Percentiles rank a stretch among this genome's conserved stretches.
These are phyloP conservation scores for Oikopleura vanhoeffeni DNA, from an alignment of 23 tunicate genomes.

Conservation along the genomic window DNA sequence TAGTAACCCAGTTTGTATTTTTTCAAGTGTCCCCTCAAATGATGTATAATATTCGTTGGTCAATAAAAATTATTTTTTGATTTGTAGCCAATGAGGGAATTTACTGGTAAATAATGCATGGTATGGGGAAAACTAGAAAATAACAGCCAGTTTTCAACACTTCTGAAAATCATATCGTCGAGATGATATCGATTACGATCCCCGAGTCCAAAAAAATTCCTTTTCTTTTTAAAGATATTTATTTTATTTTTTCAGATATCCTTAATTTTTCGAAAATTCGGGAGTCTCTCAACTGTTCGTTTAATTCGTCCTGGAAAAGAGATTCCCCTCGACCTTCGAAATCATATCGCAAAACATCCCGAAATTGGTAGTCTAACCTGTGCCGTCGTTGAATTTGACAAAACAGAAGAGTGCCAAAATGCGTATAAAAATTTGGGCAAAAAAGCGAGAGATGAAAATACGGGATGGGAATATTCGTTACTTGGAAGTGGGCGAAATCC, in stretches of 20 bases:
- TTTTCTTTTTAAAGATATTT: too few species aligned
- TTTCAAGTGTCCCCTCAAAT: too few species aligned
- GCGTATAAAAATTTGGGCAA: slow-evolving; percentile 67
- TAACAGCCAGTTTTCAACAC: too few species aligned
- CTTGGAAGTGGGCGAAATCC: slow-evolving; percentile 28
- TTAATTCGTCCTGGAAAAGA: slow-evolving; percentile 48
- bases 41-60: too few species aligned
- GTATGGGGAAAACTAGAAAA: too few species aligned
- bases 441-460: slow-evolving; percentile 49
- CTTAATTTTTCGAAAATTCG: slow-evolving; percentile 44
- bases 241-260: slow-evolving; percentile 38
- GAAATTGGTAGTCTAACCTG: slow-evolving; percentile 59
- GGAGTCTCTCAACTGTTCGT: slow-evolving; percentile 64
- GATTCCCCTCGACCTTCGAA: slow-evolving; percentile 63
- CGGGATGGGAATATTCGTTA: slow-evolving; percentile 51
- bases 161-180: too few species aligned
- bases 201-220: too few species aligned
- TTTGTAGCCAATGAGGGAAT: too few species aligned
- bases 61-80: too few species aligned
- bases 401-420: slow-evolving; percentile 53
- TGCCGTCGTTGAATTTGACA: slow-evolving; percentile 80
- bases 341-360: slow-evolving; percentile 85
- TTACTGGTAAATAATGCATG: too few species aligned
- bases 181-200: too few species aligned
- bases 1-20: too few species aligned